Evolutionary conservation across 2,888 invertebrate genomes (phyloP), one percentile per base, ranked within the genome.

Genomic region (Archips crataeganus): DNA sequence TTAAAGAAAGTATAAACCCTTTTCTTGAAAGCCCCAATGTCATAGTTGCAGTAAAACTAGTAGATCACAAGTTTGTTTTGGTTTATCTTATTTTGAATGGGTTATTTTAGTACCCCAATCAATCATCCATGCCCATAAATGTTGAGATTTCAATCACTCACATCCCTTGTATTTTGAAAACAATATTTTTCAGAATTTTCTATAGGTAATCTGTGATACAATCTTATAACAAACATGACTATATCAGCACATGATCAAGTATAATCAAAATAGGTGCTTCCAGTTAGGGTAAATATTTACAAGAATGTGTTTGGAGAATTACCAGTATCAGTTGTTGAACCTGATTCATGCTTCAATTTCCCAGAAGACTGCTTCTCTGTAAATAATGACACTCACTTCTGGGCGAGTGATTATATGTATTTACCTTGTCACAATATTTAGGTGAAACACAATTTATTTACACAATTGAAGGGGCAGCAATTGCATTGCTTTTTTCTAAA

Each of bases 191-290:
- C 39, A 39, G 6, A 6, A 5, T 39, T 36, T 39, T 39, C 39
- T 39, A 39, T 39, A 6, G 39, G 39, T 4, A 39, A 6, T 23
- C 23, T 23, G 23, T 23, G 39, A 39, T 5, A 49, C 4, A n/a
- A 49, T 54, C 51, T 2, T 23, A 13, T 23, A 54, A 9, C 9
- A 23, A 2, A 57, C 57, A 57, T 34, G 32, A 32, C 54, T 32
- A 61, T 69, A 62, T 62, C 62, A 70, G 62, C 10, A 42, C 11
- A 45, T 23, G 23, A 59, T 32, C 42, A 67, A 45, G 62, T 51
- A 69, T 42, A 11, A 23, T 1, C 11, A 34, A 34, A 5, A 5
- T 59, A 9, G 10, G n/a, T 23, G 60, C 5, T 49, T 15, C 32
- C 54, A 34, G 54, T 34, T 6, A 32, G 9, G 59, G 36, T 32